Evolutionary conservation across 2,888 invertebrate genomes (phyloP).

Genomic region (Heliconius sara): DNA sequence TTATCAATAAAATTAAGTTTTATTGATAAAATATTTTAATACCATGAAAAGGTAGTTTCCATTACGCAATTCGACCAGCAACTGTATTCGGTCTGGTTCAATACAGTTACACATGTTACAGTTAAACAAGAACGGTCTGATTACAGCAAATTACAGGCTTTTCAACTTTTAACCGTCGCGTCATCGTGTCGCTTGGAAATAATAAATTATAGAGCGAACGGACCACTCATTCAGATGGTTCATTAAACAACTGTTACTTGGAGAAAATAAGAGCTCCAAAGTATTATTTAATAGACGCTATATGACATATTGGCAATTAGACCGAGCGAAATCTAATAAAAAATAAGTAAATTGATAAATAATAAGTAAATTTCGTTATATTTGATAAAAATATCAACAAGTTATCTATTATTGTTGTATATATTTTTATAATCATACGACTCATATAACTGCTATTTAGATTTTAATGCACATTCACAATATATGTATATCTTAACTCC

Average conservation of each 20-base stretch:
- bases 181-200: slow-evolving; percentile 27
- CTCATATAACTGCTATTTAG: neutral
- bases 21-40: slow-evolving; percentile 1
- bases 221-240: slow-evolving; percentile 44
- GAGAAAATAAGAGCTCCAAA: slow-evolving; percentile 9
- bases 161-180: slow-evolving; percentile 37
- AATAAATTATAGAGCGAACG: slow-evolving; percentile 40
- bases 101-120: slow-evolving; percentile 45
- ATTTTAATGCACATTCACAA: neutral
- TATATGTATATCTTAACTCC: neutral
- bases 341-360: neutral
- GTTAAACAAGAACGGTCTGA: slow-evolving; percentile 46
- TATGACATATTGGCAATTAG: slow-evolving; percentile 12
- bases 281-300: slow-evolving; percentile 15
- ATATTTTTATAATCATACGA: neutral
- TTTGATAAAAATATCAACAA: neutral
- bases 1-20: neutral
- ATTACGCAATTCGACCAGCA: slow-evolving; percentile 38
- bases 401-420: neutral
- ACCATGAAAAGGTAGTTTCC: slow-evolving; percentile 27
- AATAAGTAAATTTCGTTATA: neutral
- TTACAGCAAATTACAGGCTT: slow-evolving; percentile 46
- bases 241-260: slow-evolving; percentile 33
- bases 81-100: slow-evolving; percentile 45
- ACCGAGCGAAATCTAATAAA: neutral